Evolutionary conservation across 2,113 vertebrate genomes (phyloP).

Genomic region (Campylomormyrus tamandua): DNA sequence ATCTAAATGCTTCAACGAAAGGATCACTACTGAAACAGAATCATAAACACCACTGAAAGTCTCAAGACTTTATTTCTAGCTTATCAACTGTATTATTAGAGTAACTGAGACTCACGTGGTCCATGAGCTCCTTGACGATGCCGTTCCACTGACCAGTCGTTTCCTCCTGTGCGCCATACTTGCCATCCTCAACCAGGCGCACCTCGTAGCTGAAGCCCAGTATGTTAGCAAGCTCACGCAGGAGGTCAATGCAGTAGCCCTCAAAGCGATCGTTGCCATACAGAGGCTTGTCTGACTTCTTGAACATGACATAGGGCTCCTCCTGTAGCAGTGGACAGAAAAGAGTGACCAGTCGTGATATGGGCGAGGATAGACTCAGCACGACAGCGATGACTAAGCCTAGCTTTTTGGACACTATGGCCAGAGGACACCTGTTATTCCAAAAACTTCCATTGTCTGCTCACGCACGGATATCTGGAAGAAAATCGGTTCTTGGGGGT

Average conservation of each 20-base stretch:
- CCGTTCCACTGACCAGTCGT: slow-evolving; percentile 92
- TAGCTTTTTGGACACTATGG: slow-evolving; percentile 25
- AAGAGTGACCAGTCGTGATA: background rate
- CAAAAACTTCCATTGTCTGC: background rate
- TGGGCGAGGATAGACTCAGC: no score
- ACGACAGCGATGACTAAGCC: background rate
- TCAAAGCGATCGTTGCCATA: slow-evolving; percentile 96
- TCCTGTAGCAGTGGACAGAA: slow-evolving; percentile 62
- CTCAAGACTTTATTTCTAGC: background rate
- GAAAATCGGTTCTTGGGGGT: background rate
- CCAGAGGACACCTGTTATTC: slow-evolving; percentile 34
- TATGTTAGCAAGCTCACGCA: slow-evolving; percentile 84
- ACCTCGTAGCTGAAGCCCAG: slow-evolving; percentile 93
- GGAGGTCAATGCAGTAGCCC: slow-evolving; percentile 93
- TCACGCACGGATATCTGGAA: background rate
- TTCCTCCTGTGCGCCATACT: slow-evolving; percentile 93
- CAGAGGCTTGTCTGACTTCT: slow-evolving; percentile 95
- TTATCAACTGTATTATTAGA: background rate
- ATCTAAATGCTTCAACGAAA: background rate
- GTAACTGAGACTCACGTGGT: slow-evolving; percentile 76
- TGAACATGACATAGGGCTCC: slow-evolving; percentile 97
- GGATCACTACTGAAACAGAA: background rate
- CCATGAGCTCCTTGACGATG: slow-evolving; percentile 92
- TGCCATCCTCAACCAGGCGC: slow-evolving; percentile 87
- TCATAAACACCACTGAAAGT: background rate